Evolutionary conservation across 2,888 invertebrate species (phyloP).

Genomic region (Chrysomela aeneicollis): DNA sequence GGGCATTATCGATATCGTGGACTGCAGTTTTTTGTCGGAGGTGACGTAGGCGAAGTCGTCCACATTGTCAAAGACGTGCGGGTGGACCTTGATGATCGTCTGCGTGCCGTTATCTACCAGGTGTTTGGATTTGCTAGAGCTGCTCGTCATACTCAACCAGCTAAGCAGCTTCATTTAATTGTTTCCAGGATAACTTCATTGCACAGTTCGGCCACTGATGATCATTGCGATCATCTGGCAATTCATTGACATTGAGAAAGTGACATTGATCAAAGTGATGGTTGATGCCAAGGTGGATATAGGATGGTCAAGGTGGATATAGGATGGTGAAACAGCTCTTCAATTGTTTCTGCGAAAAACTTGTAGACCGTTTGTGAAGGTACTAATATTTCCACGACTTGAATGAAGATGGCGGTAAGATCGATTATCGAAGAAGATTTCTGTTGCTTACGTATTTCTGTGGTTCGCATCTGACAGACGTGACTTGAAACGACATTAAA

Average conservation of each 20-base stretch:
- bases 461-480: too few species aligned
- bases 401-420: too few species aligned
- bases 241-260: neutral
- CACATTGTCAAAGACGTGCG: constrained; percentile 37
- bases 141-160: neutral
- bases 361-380: too few species aligned
- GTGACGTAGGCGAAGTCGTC: constrained; percentile 30
- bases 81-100: constrained; percentile 45
- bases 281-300: too few species aligned
- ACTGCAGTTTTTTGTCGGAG: constrained; percentile 39
- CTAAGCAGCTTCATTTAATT: neutral
- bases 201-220: neutral
- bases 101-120: constrained; percentile 33
- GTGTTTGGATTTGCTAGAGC: neutral
- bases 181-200: neutral
- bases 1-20: constrained; percentile 35
- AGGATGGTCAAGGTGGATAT: too few species aligned
- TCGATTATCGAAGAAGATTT: too few species aligned
- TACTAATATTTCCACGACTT: too few species aligned
- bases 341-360: too few species aligned
- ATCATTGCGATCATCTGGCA: neutral
- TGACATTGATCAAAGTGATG: neutral
- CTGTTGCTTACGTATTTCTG: too few species aligned
- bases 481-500: too few species aligned
- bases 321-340: too few species aligned